These are phyloP conservation scores for Myopa tessellatipennis DNA, from an alignment of 2,888 invertebrate genomes.

Conservation along the genomic window DNA sequence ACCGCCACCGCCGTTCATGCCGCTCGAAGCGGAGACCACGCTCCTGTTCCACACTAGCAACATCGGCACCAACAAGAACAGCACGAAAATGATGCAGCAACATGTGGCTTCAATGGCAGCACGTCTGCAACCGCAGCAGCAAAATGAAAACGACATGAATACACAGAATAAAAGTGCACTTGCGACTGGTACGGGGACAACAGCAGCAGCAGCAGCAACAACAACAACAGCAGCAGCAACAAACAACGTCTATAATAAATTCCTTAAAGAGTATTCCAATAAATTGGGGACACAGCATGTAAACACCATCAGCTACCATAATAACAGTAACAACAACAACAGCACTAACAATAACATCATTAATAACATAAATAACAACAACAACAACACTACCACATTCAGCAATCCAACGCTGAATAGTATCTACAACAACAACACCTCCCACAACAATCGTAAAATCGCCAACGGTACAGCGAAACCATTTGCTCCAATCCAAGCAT, in stretches of 20 bases:
- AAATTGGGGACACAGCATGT: slow-evolving; percentile 57
- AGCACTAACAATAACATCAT: slow-evolving; percentile 34
- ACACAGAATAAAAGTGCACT: slow-evolving; percentile 60
- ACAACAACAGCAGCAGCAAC: slow-evolving; percentile 42
- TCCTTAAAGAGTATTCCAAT: slow-evolving; percentile 64
- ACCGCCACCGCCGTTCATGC: slow-evolving; percentile 52
- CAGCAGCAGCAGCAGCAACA: slow-evolving; percentile 31
- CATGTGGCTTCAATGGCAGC: slow-evolving; percentile 35
- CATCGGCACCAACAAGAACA: slow-evolving; percentile 49
- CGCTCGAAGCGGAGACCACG: slow-evolving; percentile 38
- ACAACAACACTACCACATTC: slow-evolving; percentile 40
- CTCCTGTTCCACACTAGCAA: slow-evolving; percentile 48
- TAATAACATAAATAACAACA: slow-evolving; percentile 32
- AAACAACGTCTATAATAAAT: slow-evolving; percentile 63
- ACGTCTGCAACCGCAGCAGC: slow-evolving; percentile 50
- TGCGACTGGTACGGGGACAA: not conserved
- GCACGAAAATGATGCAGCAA: slow-evolving; percentile 48
- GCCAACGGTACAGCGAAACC: slow-evolving; percentile 47
- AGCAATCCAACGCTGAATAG: slow-evolving; percentile 47
- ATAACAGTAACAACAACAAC: slow-evolving; percentile 46
- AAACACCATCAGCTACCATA: slow-evolving; percentile 44
- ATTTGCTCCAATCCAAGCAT: slow-evolving; percentile 42
- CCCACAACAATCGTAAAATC: slow-evolving; percentile 32
- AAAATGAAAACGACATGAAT: slow-evolving; percentile 66
- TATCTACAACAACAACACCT: slow-evolving; percentile 34